Evolutionary conservation across 2,888 invertebrate species (phyloP).

Genomic region (Horisme vitalbata): DNA sequence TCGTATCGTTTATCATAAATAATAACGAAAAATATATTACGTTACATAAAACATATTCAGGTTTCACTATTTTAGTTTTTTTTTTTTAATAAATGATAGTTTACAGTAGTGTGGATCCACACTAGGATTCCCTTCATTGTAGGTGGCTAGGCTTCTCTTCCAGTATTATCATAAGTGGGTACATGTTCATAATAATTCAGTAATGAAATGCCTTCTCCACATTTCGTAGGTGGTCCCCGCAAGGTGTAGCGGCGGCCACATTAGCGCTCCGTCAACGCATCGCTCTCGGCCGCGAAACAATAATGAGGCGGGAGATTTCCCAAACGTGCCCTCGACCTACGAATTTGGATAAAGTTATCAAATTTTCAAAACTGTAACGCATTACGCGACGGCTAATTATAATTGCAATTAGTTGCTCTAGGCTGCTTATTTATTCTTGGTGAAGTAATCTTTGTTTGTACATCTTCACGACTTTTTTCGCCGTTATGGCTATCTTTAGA

Average conservation of each 20-base stretch:
- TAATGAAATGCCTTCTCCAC: constrained; percentile 22
- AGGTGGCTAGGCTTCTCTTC: no score
- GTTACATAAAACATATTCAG: no score
- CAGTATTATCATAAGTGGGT: no score
- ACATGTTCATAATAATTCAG: no score
- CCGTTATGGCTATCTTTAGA: no score
- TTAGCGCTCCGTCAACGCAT: constrained; percentile 69
- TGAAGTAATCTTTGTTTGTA: not conserved
- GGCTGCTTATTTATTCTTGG: constrained; percentile 16
- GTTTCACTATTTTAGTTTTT: no score
- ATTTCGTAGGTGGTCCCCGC: constrained; percentile 37
- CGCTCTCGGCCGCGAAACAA: constrained; percentile 62
- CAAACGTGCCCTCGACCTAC: constrained; percentile 75
- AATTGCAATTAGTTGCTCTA: constrained; percentile 61
- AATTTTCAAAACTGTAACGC: constrained; percentile 81
- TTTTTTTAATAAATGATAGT: no score
- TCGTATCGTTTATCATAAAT: no score
- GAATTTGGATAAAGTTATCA: constrained; percentile 81
- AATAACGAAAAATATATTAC: no score
- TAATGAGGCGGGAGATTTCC: constrained; percentile 78
- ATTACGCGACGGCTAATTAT: constrained; percentile 72
- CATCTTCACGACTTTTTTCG: no score
- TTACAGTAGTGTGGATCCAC: no score
- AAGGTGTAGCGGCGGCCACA: constrained; percentile 65
- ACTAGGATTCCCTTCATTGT: no score